These are phyloP conservation scores for Formica exsecta DNA, from an alignment of 1,140 invertebrate genomes.

Conservation along the genomic window DNA sequence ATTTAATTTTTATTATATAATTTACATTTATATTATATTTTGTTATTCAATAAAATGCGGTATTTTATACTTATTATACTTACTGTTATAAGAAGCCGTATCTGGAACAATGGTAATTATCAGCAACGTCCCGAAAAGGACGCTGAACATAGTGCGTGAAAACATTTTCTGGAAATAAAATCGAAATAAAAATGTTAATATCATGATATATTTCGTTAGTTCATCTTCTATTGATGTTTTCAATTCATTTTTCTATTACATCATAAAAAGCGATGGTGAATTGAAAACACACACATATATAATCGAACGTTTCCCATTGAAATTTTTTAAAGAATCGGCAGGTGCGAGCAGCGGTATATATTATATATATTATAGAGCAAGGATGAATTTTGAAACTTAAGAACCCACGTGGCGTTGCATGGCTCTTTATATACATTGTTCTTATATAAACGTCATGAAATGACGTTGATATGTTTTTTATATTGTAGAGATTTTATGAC, in stretches of 20 bases:
- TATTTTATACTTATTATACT: slow-evolving; percentile 60
- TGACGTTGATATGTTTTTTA: neutral
- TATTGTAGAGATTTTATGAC: neutral
- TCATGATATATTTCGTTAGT: neutral
- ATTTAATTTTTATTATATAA: neutral
- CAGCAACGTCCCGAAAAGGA: slow-evolving; percentile 66
- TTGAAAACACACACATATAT: too few species aligned
- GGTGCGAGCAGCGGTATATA: neutral
- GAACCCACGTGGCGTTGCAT: neutral
- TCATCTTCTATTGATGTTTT: neutral
- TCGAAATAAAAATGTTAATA: neutral
- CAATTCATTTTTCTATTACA: too few species aligned
- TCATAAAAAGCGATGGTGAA: too few species aligned
- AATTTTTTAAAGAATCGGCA: neutral
- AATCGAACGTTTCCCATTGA: too few species aligned
- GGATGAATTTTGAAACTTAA: neutral
- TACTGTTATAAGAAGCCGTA: slow-evolving; percentile 81
- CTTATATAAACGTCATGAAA: neutral
- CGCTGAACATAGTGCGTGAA: slow-evolving; percentile 58
- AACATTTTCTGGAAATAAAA: slow-evolving; percentile 75
- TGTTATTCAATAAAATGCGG: neutral
- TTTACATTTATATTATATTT: neutral
- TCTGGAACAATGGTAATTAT: slow-evolving; percentile 54
- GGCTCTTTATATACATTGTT: neutral
- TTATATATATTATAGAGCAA: neutral